Conservation (phyloP, 1,140 invertebrate genomes). For the Mycetomoellerius zeteki region DNA sequence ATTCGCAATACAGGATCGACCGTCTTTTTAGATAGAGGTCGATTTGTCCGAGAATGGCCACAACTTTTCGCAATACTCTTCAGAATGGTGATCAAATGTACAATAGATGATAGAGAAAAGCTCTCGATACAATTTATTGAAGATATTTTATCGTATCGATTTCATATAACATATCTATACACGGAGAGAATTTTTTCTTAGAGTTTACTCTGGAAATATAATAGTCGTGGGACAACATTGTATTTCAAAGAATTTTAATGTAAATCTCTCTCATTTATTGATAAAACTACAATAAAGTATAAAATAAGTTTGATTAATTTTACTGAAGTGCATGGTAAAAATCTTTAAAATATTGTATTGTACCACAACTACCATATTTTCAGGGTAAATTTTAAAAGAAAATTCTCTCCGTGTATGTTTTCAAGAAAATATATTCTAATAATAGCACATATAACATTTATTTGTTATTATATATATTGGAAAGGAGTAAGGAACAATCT, state of each 20-base stretch:
- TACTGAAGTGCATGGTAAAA: too few relatives aligned
- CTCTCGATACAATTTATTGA: constrained; percentile 67
- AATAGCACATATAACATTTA: not conserved
- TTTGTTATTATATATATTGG: not conserved
- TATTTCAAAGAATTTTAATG: too few relatives aligned
- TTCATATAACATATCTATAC: not conserved
- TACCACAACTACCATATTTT: too few relatives aligned
- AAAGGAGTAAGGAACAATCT: not conserved
- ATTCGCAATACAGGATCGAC: constrained; percentile 71
- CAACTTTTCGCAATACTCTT: constrained; percentile 75
- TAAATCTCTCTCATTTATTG: too few relatives aligned
- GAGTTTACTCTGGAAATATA: too few relatives aligned
- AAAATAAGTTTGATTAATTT: too few relatives aligned
- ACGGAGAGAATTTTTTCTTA: too few relatives aligned
- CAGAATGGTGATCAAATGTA: constrained; percentile 67
- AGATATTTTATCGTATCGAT: constrained; percentile 35
- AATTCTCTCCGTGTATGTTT: too few relatives aligned
- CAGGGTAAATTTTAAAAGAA: too few relatives aligned
- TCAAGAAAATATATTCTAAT: not conserved
- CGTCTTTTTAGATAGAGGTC: constrained; percentile 68
- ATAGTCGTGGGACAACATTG: too few relatives aligned
- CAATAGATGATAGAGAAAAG: constrained; percentile 60
- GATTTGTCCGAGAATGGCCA: constrained; percentile 75
- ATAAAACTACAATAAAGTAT: too few relatives aligned
- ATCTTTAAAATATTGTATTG: too few relatives aligned